Conservation (phyloP, 2,797 vertebrate genomes). For the Enteromius radiatus region DNA sequence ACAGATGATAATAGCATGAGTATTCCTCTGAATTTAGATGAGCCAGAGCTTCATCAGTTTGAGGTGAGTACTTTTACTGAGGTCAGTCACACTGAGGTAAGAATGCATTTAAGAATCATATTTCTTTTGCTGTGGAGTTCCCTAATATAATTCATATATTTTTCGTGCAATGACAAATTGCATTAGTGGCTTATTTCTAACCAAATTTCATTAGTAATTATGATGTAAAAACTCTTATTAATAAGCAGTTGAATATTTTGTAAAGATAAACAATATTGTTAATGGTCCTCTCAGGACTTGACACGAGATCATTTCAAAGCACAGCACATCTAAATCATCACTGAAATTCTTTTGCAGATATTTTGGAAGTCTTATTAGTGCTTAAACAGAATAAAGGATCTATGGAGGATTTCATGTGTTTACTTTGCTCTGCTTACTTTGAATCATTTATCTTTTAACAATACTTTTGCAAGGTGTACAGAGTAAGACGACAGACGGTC, state of each 20-base stretch:
- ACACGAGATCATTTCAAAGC: background rate
- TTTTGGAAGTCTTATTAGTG: background rate
- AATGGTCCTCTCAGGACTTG: background rate
- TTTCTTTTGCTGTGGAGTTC: background rate
- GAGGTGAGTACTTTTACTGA: slow-evolving; percentile 15
- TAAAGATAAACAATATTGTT: background rate
- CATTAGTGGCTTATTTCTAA: background rate
- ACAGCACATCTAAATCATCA: background rate
- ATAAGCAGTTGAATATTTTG: background rate
- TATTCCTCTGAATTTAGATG: too few relatives aligned
- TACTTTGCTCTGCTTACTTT: background rate
- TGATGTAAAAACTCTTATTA: background rate
- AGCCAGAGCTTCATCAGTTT: background rate
- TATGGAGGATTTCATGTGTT: background rate
- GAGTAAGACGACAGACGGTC: slow-evolving; percentile 4
- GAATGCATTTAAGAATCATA: background rate
- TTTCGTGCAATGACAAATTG: background rate
- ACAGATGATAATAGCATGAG: too few relatives aligned
- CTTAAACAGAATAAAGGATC: background rate
- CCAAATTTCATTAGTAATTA: background rate
- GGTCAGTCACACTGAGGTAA: background rate
- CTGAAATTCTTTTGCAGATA: background rate
- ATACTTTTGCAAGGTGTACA: slow-evolving; percentile 33
- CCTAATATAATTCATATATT: background rate
- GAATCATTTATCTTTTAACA: background rate